Evolutionary conservation across 92 coral and sea anemone species (phyloP).

Genomic region (Epizoanthus stellaris): DNA sequence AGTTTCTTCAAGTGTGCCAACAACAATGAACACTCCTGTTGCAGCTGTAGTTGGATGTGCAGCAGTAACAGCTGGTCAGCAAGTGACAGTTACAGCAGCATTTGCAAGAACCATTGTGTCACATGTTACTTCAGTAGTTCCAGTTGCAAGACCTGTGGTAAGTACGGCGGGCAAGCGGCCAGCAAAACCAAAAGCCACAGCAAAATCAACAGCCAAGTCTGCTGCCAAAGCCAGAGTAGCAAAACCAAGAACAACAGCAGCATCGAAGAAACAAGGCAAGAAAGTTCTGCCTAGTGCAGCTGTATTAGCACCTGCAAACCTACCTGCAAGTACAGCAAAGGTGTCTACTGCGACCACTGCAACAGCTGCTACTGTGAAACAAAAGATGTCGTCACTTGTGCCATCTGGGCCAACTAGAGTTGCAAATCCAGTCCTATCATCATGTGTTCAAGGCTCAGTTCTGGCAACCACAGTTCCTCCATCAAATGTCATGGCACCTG

Average conservation of each 20-base stretch:
- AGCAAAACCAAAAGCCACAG: slow-evolving; percentile 45
- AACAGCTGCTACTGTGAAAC: background rate
- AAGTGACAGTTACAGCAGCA: slow-evolving; percentile 3
- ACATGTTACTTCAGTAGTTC: background rate
- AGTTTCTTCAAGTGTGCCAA: background rate
- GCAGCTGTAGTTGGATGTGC: slow-evolving; percentile 13
- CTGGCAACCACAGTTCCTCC: slow-evolving; percentile 15
- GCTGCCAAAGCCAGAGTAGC: slow-evolving; percentile 34
- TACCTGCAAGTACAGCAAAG: slow-evolving; percentile 9
- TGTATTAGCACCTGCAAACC: background rate
- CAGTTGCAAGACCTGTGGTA: background rate
- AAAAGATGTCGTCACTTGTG: background rate
- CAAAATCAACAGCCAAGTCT: slow-evolving; percentile 46
- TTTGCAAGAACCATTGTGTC: background rate
- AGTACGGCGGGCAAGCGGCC: slow-evolving; percentile 4
- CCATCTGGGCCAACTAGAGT: background rate
- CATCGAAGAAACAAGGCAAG: slow-evolving; percentile 68
- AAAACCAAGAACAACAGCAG: slow-evolving; percentile 33
- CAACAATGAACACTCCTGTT: background rate
- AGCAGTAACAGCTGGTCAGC: background rate
- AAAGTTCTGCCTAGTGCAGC: slow-evolving; percentile 13
- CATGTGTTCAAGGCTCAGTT: slow-evolving; percentile 18
- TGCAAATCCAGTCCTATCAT: slow-evolving; percentile 7
- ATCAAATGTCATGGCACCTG: slow-evolving; percentile 35
- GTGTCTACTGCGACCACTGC: too few relatives aligned